phyloP scores from a whole-genome alignment of 2,797 vertebrate species.

The Chelon labrosus region DNA sequence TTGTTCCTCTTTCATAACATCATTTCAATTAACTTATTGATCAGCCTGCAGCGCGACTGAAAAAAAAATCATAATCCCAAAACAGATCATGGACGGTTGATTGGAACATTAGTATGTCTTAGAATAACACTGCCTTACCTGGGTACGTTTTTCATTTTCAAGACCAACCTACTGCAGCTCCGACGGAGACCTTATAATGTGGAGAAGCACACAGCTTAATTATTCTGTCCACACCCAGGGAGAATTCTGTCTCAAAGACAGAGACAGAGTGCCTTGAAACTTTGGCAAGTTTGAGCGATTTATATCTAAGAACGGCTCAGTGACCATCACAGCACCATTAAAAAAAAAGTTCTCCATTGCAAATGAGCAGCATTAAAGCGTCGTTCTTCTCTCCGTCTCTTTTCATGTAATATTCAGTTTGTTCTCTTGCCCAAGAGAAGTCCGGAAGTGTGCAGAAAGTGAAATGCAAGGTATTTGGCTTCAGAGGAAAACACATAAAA shows the following conservation, averaged over 20 bases:
- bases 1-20: slow-evolving; percentile 71
- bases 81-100: slow-evolving; percentile 53
- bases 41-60: slow-evolving; percentile 63
- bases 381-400: slow-evolving; percentile 38
- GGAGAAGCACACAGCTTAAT: slow-evolving; percentile 20
- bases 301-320: slow-evolving; percentile 34
- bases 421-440: slow-evolving; percentile 51
- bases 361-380: slow-evolving; percentile 66
- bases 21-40: slow-evolving; percentile 80
- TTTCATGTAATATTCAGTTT: slow-evolving; percentile 75
- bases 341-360: slow-evolving; percentile 40
- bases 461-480: slow-evolving; percentile 55
- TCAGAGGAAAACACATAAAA: slow-evolving; percentile 51
- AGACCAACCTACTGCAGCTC: neutral
- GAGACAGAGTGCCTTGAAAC: slow-evolving; percentile 9
- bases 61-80: slow-evolving; percentile 69
- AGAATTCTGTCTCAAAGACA: slow-evolving; percentile 27
- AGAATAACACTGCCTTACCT: slow-evolving; percentile 38
- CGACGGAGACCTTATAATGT: slow-evolving; percentile 25
- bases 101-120: slow-evolving; percentile 49
- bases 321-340: slow-evolving; percentile 37
- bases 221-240: slow-evolving; percentile 17
- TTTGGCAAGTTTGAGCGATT: slow-evolving; percentile 39
- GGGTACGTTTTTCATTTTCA: slow-evolving; percentile 4
- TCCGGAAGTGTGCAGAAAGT: slow-evolving; percentile 33